Conservation (phyloP, 2,113 vertebrate genomes). For the Oncorhynchus tshawytscha region DNA sequence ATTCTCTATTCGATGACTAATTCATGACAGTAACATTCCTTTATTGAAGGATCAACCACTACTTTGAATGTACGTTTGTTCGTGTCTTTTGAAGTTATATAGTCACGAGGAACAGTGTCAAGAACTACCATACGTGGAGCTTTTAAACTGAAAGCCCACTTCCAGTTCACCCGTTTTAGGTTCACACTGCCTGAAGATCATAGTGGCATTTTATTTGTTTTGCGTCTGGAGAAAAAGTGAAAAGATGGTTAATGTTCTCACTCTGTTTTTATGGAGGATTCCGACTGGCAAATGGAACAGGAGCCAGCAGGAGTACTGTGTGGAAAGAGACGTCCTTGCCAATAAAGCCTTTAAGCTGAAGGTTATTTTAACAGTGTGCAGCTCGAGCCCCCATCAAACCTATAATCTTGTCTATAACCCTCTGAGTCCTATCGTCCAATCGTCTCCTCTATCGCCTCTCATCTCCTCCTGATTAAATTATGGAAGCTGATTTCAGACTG, state of each 20-base stretch:
- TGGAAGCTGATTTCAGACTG: conserved; percentile 39
- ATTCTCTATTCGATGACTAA: too few relatives aligned
- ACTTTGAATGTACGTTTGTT: too few relatives aligned
- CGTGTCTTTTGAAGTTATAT: too few relatives aligned
- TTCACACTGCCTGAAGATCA: not conserved
- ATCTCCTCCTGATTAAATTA: conserved; percentile 46
- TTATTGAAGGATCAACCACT: too few relatives aligned
- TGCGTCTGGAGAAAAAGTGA: too few relatives aligned
- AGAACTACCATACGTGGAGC: too few relatives aligned
- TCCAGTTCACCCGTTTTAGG: too few relatives aligned
- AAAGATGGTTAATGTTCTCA: too few relatives aligned
- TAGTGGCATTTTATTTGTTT: not conserved
- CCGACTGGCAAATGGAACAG: not conserved
- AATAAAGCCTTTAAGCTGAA: not conserved
- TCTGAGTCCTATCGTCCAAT: not conserved
- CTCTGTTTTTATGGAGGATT: not conserved
- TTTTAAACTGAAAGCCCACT: too few relatives aligned
- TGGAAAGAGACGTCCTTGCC: not conserved
- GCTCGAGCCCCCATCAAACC: conserved; percentile 19
- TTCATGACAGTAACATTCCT: too few relatives aligned
- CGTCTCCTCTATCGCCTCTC: too few relatives aligned
- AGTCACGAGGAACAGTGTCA: too few relatives aligned
- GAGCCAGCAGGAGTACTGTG: not conserved
- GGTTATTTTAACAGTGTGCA: not conserved
- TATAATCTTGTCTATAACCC: conserved; percentile 4